Percentiles rank a stretch among this genome's conserved stretches.
These are phyloP conservation scores for Scylla paramamosain DNA, from an alignment of 1,140 invertebrate species.

Conservation along the genomic window DNA sequence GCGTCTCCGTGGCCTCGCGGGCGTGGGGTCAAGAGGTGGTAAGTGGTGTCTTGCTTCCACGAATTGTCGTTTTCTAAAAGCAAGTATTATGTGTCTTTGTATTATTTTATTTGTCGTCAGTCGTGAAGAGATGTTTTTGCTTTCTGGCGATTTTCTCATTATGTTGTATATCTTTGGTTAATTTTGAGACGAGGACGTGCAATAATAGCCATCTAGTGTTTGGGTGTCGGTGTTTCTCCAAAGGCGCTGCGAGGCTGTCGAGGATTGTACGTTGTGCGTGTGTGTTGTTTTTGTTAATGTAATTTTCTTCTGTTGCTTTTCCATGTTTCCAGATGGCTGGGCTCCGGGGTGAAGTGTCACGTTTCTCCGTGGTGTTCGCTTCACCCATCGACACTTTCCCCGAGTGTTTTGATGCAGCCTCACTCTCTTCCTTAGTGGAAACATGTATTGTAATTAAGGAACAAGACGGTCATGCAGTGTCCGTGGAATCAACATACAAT, in stretches of 20 bases:
- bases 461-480: conserved; percentile 62
- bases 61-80: neutral
- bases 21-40: neutral
- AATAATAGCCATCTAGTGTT: neutral
- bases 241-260: neutral
- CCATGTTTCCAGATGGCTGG: neutral
- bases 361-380: neutral
- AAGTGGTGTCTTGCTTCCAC: neutral
- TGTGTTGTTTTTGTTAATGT: neutral
- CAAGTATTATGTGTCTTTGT: neutral
- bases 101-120: conserved; percentile 13
- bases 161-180: conserved; percentile 14
- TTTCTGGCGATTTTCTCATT: neutral
- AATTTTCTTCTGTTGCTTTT: neutral
- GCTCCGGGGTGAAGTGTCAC: neutral
- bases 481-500: conserved; percentile 72
- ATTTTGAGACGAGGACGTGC: neutral
- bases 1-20: neutral
- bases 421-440: neutral
- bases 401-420: neutral
- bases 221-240: neutral
- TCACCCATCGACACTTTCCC: neutral
- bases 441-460: conserved; percentile 70
- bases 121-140: neutral
- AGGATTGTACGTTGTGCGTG: neutral